Conservation (phyloP, 1,140 invertebrate genomes). For the Diplogasteroides magnus region DNA sequence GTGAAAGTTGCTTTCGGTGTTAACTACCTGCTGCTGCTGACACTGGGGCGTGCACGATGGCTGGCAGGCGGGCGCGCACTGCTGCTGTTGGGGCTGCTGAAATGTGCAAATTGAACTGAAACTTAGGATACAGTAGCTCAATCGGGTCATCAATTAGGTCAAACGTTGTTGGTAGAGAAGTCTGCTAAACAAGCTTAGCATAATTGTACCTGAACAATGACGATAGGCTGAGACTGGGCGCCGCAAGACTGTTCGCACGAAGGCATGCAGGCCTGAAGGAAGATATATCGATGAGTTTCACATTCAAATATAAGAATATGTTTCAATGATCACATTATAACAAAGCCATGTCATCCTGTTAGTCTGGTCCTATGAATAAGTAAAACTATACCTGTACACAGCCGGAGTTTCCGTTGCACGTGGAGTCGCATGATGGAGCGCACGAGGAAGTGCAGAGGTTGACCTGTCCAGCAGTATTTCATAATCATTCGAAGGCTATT, state of each 20-base stretch:
- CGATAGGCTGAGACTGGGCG: slow-evolving; percentile 29
- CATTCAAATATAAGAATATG: too few relatives aligned
- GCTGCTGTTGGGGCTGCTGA: background rate
- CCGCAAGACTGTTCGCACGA: slow-evolving; percentile 29
- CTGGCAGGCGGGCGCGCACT: slow-evolving; percentile 29
- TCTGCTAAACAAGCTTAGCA: background rate
- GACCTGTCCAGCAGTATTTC: slow-evolving; percentile 20
- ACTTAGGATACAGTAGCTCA: background rate
- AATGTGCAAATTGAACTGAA: background rate
- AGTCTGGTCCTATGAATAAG: too few relatives aligned
- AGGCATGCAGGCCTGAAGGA: slow-evolving; percentile 35
- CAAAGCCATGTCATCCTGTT: too few relatives aligned
- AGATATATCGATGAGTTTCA: too few relatives aligned
- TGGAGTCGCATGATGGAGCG: slow-evolving; percentile 31
- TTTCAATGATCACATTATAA: too few relatives aligned
- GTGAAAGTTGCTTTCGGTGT: too few relatives aligned
- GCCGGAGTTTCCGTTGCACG: slow-evolving; percentile 30
- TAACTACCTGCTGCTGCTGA: slow-evolving; percentile 34
- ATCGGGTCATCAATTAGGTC: background rate
- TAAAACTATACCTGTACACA: too few relatives aligned
- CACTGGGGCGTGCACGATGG: slow-evolving; percentile 34
- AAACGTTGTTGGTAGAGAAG: background rate
- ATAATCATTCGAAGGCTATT: too few relatives aligned
- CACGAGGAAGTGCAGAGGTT: slow-evolving; percentile 33
- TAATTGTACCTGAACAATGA: slow-evolving; percentile 18